Evolutionary conservation across 2,888 invertebrate species (phyloP).

Genomic region (Rambutsinella grinnellia): DNA sequence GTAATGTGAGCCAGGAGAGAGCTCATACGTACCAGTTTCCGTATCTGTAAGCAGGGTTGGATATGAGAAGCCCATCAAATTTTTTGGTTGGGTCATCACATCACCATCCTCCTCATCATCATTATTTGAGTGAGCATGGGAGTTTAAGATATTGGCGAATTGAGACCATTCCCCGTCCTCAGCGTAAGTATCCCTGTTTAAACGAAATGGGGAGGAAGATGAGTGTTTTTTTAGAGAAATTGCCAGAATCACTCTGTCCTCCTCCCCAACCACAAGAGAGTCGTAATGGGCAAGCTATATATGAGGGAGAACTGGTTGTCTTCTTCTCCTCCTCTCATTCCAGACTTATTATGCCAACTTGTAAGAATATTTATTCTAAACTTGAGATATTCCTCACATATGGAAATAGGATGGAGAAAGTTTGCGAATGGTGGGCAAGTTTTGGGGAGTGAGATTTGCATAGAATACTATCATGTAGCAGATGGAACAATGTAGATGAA

Average conservation of each 20-base stretch:
- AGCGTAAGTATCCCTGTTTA: background rate
- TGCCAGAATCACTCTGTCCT: constrained; percentile 32
- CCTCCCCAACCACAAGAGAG: constrained; percentile 37
- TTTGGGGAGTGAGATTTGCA: background rate
- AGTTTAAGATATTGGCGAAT: constrained; percentile 41
- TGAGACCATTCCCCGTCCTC: constrained; percentile 4
- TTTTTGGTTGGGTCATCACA: constrained; percentile 40
- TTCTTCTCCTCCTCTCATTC: constrained; percentile 39
- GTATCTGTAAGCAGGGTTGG: background rate
- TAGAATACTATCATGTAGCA: constrained; percentile 14
- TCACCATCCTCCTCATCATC: constrained; percentile 24
- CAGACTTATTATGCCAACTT: constrained; percentile 7
- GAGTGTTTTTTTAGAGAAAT: constrained; percentile 36
- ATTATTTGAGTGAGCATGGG: constrained; percentile 21
- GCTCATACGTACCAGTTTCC: constrained; percentile 8
- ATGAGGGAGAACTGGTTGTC: no score
- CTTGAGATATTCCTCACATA: constrained; percentile 9
- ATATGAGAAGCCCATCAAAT: background rate
- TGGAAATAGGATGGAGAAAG: background rate
- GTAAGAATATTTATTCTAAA: background rate
- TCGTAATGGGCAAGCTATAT: constrained; percentile 19
- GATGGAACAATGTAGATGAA: constrained; percentile 10
- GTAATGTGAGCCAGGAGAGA: constrained; percentile 42
- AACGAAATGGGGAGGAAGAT: constrained; percentile 19
- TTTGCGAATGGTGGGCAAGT: background rate